Base-by-base conservation (phyloP, 2,113 vertebrate genomes). In the Oriolus oriolus region DNA sequence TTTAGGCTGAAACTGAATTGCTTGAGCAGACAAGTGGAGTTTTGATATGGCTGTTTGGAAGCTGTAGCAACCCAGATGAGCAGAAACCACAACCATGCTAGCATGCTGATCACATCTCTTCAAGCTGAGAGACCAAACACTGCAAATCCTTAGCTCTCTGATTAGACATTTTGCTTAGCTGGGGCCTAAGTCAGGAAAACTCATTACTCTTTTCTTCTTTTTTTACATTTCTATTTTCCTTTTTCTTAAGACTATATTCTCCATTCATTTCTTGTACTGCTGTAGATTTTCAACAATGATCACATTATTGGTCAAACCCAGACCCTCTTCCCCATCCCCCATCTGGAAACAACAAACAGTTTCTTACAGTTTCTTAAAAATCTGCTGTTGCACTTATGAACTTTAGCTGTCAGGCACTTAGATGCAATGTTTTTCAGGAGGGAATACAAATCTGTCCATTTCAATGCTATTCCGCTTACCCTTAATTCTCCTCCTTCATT, bases 401-500 rank as follows among this genome's bases (percentile, higher is more conserved):
- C 68, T 84, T 97, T 85, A 85, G 70, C 80, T 95, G 65, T 91
- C 94, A 97, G 93, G 91, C 95, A 95, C 54, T 59, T 88, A 85
- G 42, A 73, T 86, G 76, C 53, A 94, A 60, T 87, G 84, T 85
- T 97, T 96, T 89, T 90, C 87, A 92, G 70, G 37, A 94, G 75
- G 91, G 94, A 97, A 97, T 87, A 96, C 83, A 93, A 90, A 95
- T 83, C 64, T 92, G 64, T 41, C 89, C 77, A 94, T 97, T 97
- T 97, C 83, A 81, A 91, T 95, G 92, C 89, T 92, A 90, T 93
- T 97, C 94, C 5, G 31, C 57, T 95, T 93, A 91, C 84, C 44
- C 64, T 96, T 96, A 96, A 96, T 96, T 97, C 95, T 94, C 57
- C 96, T 91, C 89, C 93, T 97, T 98, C 91, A 69, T 88, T 97